Base-by-base conservation (phyloP, 2,888 invertebrate species). In the Rotaria magnacalcarata region DNA sequence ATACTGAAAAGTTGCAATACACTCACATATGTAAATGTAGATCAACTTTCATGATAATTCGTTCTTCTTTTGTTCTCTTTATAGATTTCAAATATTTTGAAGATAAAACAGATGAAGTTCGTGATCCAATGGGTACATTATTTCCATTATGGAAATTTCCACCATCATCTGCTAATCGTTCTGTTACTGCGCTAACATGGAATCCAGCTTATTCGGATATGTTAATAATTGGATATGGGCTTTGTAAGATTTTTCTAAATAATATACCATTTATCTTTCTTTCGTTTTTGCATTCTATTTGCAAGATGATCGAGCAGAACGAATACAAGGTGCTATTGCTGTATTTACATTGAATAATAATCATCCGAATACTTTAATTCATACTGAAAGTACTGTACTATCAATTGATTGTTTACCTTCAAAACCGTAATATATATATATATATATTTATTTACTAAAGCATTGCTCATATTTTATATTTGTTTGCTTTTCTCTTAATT, bases 281-380 rank as follows among this genome's bases (percentile, higher is more conserved):
- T 27, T 54, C 8, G 75, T 56, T 84, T 74, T 84, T 86, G 60
- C 75, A 52, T 54, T 34, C 34, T 34, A 34, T 34, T 34, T 88
- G 92, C 52, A 91, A 96, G 96, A 96, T 93, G 95, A 96, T 89
- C 96, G 96, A 90, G 94, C 94, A 89, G 94, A 94, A 89, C 94
- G 94, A 88, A 92, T 94, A 84, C 94, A 94, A 85, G 96, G 96
- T 0, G 94, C 94, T 88, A 93, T 97, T 2, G 95, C 96, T 89
- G 92, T 96, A 84, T 97, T 94, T 92, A 95, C 95, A 67, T 93
- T 97, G 87, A 97, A 97, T 92, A 97, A 97, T 92, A 95, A 96
- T 0, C 95, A 93, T 91, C 97, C 97, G 0, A 97, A 97, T 90
- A 95, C 95, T 90, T 93, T 94, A 3, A 94, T 94, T 89, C 92